Base-by-base conservation (phyloP, 2,797 vertebrate species). In the Sebastes aleutianus region DNA sequence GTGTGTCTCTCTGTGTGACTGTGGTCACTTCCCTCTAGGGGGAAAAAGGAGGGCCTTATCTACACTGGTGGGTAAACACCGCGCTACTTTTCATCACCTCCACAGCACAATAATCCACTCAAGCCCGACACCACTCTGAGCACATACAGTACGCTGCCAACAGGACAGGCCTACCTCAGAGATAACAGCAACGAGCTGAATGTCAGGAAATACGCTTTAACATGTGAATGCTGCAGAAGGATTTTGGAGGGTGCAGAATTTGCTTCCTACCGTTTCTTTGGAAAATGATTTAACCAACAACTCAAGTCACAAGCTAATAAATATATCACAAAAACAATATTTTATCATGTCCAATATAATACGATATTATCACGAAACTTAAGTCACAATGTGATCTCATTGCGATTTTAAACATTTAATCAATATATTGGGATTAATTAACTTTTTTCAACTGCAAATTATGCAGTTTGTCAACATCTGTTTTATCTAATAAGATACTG, bases 31-130 rank as follows among this genome's bases (percentile, higher is more conserved):
- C 89, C 89, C 88, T 86, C 74, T 3, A 69, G 78, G 90, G 91
- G 63, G 81, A 92, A 92, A 91, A 82, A 74, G 91, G 89, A 89
- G 87, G 87, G 86, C 92, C 93, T 94, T 95, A 95, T 95, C 94
- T 85, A 5, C 70, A 74, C 80, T 69, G 85, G 83, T 82, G 88
- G 90, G 89, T 89, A 95, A 95, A 94, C 93, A 95, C 62, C 8
- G 66, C 26, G 18, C 70, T 79, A 83, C 89, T 85, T 94, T 92
- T 94, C 90, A 92, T 88, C 92, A 86, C 87, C 89, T 87, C 69
- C 54, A 26, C 72, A 26, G 81, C 75, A 86, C 78, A 83, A 81
- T 80, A 54, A 81, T 74, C 54, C 36, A 74, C 77, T 81, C 65
- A 24, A 82, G 82, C 39, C 74, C 1, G 9, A 80, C 69, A 57